phyloP scores from a whole-genome alignment of 2,888 invertebrate genomes.

The Troides aeacus region DNA sequence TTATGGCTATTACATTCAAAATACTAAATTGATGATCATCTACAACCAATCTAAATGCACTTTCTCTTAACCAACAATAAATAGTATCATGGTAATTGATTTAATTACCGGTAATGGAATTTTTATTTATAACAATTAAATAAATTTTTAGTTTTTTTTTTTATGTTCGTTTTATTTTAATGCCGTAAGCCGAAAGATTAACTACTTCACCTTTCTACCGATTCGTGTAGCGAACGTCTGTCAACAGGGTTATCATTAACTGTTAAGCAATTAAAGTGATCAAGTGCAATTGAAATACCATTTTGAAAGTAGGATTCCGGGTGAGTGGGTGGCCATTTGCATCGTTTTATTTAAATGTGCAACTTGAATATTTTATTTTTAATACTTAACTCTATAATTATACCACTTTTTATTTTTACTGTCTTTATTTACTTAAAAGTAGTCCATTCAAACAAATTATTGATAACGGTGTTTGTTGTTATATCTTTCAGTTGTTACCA shows the following conservation, averaged over 20 bases:
- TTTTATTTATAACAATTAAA: constrained; percentile 10
- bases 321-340: constrained; percentile 10
- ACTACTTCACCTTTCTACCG: constrained; percentile 14
- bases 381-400: constrained; percentile 2
- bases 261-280: constrained; percentile 25
- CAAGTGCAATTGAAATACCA: constrained; percentile 26
- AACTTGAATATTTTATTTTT: neutral
- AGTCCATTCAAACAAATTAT: neutral
- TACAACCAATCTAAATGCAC: neutral
- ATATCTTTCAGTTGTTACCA: neutral
- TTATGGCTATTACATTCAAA: neutral
- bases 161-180: constrained; percentile 4
- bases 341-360: constrained; percentile 7
- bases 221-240: constrained; percentile 14
- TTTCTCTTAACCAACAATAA: constrained; percentile 12
- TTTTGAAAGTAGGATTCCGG: constrained; percentile 19
- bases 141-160: constrained; percentile 4
- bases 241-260: constrained; percentile 26
- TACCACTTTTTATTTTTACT: neutral
- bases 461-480: constrained; percentile 8
- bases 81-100: constrained; percentile 15
- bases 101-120: constrained; percentile 10
- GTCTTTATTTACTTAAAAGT: constrained; percentile 9
- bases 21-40: neutral
- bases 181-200: constrained; percentile 7